phyloP scores from a whole-genome alignment of 2,113 vertebrate species.

The Erpornis zantholeuca region DNA sequence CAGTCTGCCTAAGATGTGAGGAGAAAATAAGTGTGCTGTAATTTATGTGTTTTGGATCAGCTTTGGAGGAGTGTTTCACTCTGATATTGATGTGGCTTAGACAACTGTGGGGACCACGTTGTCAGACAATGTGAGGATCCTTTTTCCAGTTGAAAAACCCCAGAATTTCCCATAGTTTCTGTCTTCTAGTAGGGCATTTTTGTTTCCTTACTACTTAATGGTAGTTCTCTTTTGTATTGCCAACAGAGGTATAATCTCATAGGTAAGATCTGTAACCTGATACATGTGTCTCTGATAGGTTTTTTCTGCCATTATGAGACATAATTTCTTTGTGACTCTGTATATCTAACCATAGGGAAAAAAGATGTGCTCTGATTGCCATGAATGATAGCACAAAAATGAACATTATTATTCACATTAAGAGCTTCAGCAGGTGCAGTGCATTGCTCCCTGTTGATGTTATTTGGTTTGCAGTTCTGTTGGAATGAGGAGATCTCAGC shows the following conservation, averaged over 20 bases:
- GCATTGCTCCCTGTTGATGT: background rate
- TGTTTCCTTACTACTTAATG: background rate
- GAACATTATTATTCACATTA: background rate
- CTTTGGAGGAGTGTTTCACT: background rate
- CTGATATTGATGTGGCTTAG: background rate
- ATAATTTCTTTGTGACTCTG: background rate
- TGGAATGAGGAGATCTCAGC: background rate
- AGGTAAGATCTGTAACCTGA: background rate
- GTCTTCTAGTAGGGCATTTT: background rate
- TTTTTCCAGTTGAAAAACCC: background rate
- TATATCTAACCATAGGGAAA: background rate
- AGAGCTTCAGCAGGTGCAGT: background rate
- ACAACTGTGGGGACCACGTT: background rate
- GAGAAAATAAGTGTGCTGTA: background rate
- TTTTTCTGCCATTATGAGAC: background rate
- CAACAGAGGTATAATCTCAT: background rate
- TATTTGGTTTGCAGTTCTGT: background rate
- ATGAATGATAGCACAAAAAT: background rate
- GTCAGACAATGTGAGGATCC: background rate
- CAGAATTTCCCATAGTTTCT: background rate
- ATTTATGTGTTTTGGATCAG: background rate
- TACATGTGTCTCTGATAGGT: background rate
- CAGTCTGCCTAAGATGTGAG: background rate
- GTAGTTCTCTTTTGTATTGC: background rate
- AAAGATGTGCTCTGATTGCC: background rate